Evolutionary conservation across 2,797 vertebrate species (phyloP).

Genomic region (Cyprinodon diabolis): DNA sequence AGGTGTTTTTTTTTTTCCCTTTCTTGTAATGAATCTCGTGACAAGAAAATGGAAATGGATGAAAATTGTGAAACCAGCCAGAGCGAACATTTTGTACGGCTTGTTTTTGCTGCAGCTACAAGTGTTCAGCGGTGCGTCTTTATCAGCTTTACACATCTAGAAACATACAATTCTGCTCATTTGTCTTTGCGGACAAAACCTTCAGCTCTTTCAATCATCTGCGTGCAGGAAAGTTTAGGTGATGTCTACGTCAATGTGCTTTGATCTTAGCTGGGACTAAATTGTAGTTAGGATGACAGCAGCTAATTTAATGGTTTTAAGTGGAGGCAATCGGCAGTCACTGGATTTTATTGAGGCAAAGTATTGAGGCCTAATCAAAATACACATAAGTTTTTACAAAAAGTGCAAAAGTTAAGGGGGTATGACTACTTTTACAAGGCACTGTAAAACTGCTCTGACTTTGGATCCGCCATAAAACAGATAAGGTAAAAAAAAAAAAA

Average conservation of each 20-base stretch:
- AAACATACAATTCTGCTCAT: neutral
- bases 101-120: neutral
- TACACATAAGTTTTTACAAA: neutral
- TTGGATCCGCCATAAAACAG: conserved; percentile 17
- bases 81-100: neutral
- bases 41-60: neutral
- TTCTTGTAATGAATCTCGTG: neutral
- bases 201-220: neutral
- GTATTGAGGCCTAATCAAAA: neutral
- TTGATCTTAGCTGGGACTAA: neutral
- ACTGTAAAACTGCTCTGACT: conserved; percentile 9
- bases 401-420: neutral
- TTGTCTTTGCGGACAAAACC: neutral
- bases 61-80: neutral
- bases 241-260: neutral
- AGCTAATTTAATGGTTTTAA: neutral
- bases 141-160: neutral
- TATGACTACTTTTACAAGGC: neutral
- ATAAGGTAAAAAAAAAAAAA: conserved; percentile 15
- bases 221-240: neutral
- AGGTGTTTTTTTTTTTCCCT: neutral
- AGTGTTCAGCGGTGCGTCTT: neutral
- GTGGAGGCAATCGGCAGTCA: neutral
- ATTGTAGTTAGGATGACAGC: no score
- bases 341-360: neutral